Evolutionary conservation across 2,888 invertebrate genomes (phyloP), one percentile per base, ranked within the genome.

Genomic region (Andrena bucephala): DNA sequence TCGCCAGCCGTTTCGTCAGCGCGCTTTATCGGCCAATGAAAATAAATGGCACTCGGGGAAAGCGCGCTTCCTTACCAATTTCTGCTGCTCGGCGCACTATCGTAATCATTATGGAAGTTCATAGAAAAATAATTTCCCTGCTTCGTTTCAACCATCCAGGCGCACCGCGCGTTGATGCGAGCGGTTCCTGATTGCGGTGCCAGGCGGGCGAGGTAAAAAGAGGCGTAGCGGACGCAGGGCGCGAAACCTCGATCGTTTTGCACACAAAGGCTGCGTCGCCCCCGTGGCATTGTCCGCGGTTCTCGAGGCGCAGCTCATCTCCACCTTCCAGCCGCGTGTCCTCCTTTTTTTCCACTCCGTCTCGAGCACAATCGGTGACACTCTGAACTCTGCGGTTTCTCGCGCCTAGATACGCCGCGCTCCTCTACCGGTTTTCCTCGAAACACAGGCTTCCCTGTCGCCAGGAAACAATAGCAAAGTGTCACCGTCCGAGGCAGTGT

Each of bases 261-360:
- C 88, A 88, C 84, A 87, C 87, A 88, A 88, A 89, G 86, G 84
- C 77, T 63, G 52, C 68, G 76, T 87, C 89, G 88, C 88, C 88
- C 86, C 85, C 87, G 84, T 83, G 74, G 84, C 86, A 88, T 88
- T 88, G 87, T 89, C 84, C 81, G 5, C 20, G 8, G 77, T 16
- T 27, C 63, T 77, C 71, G 74, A 79, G 78, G 78, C 59, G 68
- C 57, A 72, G 68, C 62, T 74, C 67, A 31, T 59, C 78, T 80
- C 69, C 77, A 73, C 76, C 74, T 73, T 65, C 63, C n/a, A 42
- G 29, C 50, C 65, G 2, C 29, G 48, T 50, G 63, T 77, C 50
- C 57, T 67, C 33, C 29, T 60, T 81, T 74, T 80, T 70, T 48
- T 31, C n/a, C 68, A 5, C 8, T 42, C 20, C 54, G 54, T 65